Base-by-base conservation (phyloP, 2,888 invertebrate species). In the Meandrusa payeni region DNA sequence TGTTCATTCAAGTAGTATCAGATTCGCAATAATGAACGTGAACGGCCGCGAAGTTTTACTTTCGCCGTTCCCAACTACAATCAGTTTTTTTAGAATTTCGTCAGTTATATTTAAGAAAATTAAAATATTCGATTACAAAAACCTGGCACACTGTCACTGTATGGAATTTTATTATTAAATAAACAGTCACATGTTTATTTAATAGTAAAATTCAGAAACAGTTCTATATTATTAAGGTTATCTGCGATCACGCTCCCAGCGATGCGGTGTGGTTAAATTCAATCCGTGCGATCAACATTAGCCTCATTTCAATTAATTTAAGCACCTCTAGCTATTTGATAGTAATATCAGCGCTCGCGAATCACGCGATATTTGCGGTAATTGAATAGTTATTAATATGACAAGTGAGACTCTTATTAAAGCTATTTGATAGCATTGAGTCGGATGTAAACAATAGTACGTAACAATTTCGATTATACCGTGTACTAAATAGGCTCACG, bases 201-300 rank as follows among this genome's bases (percentile, higher is more conserved):
- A 23, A 23, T 11, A 1, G 2, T 15, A 7, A 15, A 7, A 12
- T 34, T 15, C 2, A 34, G 10, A 19, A 23, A 15, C 24, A 19
- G 2, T 7, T 20, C 12, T 6, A 28, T 11, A 20, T 10, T 7
- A 9, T 29, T 26, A 2, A 5, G 11, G 1, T 41, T 20, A 7
- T 19, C 7, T 3, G 5, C 3, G 2, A 11, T 7, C n/a, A 9
- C 11, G 24, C 10, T 10, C 9, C 2, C 6, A 5, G 7, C 13
- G 7, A 10, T 17, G 28, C 5, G 12, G 9, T 33, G 41, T 17
- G 34, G 34, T 34, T 27, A 5, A 28, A 41, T 33, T 34, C 41
- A 41, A 41, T 41, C 22, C 20, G n/a, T n/a, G 19, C 33, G 9
- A 28, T 41, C 34, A 34, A 28, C 41, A 41, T 33, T 41, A 34